Evolutionary conservation across 92 coral and sea anemone genomes (phyloP).

Genomic region (Plumapathes pennacea): DNA sequence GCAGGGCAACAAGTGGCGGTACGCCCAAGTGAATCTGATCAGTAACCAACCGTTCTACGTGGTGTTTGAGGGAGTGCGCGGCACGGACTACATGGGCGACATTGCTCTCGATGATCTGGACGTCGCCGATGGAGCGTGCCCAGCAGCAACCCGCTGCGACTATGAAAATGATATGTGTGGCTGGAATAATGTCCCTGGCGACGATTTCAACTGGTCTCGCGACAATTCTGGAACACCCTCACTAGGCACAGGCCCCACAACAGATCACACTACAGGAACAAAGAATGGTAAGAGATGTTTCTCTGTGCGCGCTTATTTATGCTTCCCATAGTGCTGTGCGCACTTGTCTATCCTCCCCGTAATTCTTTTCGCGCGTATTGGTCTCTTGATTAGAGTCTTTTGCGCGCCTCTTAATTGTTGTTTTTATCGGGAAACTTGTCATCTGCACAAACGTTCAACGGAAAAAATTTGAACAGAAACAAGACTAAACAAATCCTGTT

Average conservation of each 20-base stretch:
- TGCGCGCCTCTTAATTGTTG: not conserved
- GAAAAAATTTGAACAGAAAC: too few relatives aligned
- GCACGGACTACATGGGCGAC: conserved; percentile 79
- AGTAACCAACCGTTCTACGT: conserved; percentile 77
- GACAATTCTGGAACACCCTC: conserved; percentile 89
- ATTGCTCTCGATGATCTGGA: conserved; percentile 90
- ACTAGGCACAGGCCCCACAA: conserved; percentile 72
- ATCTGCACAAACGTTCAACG: too few relatives aligned
- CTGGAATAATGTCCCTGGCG: conserved; percentile 76
- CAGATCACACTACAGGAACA: conserved; percentile 94
- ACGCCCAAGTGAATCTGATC: conserved; percentile 74
- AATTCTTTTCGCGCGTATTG: not conserved
- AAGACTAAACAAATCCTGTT: too few relatives aligned
- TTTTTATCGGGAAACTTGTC: too few relatives aligned
- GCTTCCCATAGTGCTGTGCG: too few relatives aligned
- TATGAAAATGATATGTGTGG: conserved; percentile 79
- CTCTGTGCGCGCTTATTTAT: not conserved
- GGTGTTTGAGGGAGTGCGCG: conserved; percentile 83
- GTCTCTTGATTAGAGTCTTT: not conserved
- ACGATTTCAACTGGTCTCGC: conserved; percentile 87
- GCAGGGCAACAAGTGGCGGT: conserved; percentile 95
- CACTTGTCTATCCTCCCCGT: not conserved
- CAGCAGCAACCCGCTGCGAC: conserved; percentile 77
- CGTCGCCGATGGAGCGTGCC: conserved; percentile 84
- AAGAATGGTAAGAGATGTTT: conserved; percentile 65